Percentiles rank a stretch among this genome's conserved stretches.
These are phyloP conservation scores for Ceyx cyanopectus DNA, from an alignment of 2,113 vertebrate genomes.

Conservation along the genomic window DNA sequence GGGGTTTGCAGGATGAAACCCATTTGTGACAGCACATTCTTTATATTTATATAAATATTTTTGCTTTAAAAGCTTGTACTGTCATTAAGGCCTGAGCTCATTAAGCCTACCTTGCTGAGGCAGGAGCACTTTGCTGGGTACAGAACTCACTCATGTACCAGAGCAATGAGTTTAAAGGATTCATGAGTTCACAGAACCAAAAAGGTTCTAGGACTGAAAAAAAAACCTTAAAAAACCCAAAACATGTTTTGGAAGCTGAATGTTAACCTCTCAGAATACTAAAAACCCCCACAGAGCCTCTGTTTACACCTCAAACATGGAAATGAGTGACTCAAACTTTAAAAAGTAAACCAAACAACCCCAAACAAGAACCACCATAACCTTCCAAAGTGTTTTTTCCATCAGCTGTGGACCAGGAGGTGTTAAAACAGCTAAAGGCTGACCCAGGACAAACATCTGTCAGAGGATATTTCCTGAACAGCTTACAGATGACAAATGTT, in stretches of 20 bases:
- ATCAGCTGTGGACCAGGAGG: background rate
- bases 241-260: background rate
- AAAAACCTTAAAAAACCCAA: background rate
- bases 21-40: background rate
- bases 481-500: background rate
- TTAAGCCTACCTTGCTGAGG: background rate
- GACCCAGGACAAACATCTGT: background rate
- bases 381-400: background rate
- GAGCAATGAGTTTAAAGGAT: background rate
- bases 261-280: background rate
- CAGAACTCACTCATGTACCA: background rate
- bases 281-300: background rate
- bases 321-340: background rate
- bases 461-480: background rate
- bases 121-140: background rate
- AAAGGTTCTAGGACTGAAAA: background rate
- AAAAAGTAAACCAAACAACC: background rate
- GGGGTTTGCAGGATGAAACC: background rate
- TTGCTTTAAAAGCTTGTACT: background rate
- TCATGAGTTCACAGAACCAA: background rate
- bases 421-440: constrained; percentile 14
- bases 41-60: background rate
- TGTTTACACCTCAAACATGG: background rate
- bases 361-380: background rate
- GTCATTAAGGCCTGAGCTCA: background rate